Percentiles rank a stretch among this genome's conserved stretches.
These are phyloP conservation scores for Trachops cirrhosus DNA, from an alignment of 2,797 vertebrate genomes.

Conservation along the genomic window DNA sequence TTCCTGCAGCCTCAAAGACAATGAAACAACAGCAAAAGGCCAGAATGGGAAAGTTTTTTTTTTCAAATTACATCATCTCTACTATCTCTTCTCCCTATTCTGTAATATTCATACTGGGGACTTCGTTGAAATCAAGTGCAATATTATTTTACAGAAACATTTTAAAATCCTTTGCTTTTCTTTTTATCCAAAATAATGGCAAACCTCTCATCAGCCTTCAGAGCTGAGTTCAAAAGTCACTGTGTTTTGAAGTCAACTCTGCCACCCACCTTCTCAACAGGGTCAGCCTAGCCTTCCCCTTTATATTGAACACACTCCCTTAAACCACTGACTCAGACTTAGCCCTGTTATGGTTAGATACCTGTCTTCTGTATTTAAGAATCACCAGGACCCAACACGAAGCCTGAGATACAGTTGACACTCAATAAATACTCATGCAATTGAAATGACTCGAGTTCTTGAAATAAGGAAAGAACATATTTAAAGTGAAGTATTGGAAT, in stretches of 20 bases:
- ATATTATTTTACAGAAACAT: neutral
- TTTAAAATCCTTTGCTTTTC: neutral
- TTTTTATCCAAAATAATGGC: neutral
- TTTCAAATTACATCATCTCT: neutral
- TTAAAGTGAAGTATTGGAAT: neutral
- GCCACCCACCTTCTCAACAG: neutral
- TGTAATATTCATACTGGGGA: neutral
- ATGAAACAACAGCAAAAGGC: slow-evolving; percentile 56
- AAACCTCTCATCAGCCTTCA: slow-evolving; percentile 57
- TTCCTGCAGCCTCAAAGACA: slow-evolving; percentile 56
- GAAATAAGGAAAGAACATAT: neutral
- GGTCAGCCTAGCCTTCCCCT: neutral
- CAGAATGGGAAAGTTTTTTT: slow-evolving; percentile 2
- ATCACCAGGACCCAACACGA: neutral
- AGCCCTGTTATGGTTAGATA: neutral
- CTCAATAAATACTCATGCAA: neutral
- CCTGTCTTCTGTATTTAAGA: neutral
- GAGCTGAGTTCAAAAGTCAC: slow-evolving; percentile 2
- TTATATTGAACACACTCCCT: neutral
- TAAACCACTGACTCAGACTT: neutral
- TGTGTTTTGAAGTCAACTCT: neutral
- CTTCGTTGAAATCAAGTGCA: slow-evolving; percentile 12
- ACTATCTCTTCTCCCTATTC: neutral
- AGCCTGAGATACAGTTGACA: neutral
- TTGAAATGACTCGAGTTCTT: slow-evolving; percentile 10